Base-by-base conservation (phyloP, 2,888 invertebrate species). In the Girardia tigrina region DNA sequence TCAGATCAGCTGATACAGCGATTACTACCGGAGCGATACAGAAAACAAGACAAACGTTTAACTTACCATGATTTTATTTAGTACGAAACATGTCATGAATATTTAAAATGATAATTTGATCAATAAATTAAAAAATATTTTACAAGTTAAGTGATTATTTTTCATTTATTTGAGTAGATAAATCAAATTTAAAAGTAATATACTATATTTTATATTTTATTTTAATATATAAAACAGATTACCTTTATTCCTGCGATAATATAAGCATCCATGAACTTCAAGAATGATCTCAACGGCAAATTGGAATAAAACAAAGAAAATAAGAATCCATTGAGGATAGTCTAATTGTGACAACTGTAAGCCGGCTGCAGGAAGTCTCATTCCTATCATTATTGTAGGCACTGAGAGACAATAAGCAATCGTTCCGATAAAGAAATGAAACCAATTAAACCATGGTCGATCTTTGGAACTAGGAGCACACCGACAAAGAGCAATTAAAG, bases 371-470 rank as follows among this genome's bases (percentile, higher is more conserved):
- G 88, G 88, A 78, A 94, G 86, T 81, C 89, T 89, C 27, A 91
- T 90, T 56, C 94, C 91, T 82, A 94, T 90, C 88, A 94, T 94
- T 80, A 95, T 90, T 73, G 92, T 90, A 16, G 92, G 89, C 84
- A 94, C 94, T 94, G 87, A 81, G 29, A 84, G 81, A 71, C 83
- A 81, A 78, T 81, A 80, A 72, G 82, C 83, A 42, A 82, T 80
- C 16, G 82, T 82, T 76, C 83, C 83, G 80, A 84, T 80, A 26
- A 82, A 79, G 82, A 83, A 84, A 78, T 84, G 82, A 75, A 83
- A 79, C 84, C 84, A 84, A 80, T 84, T 84, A 78, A 83, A 83
- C 74, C 83, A 79, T 0, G 83, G 83, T 12, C 83, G 79, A 75
- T 80, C 80, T 1, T 79, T 78, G 77, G 79, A 79, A 69, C 81